Conservation (phyloP, 2,888 invertebrate genomes). For the Oscheius onirici region DNA sequence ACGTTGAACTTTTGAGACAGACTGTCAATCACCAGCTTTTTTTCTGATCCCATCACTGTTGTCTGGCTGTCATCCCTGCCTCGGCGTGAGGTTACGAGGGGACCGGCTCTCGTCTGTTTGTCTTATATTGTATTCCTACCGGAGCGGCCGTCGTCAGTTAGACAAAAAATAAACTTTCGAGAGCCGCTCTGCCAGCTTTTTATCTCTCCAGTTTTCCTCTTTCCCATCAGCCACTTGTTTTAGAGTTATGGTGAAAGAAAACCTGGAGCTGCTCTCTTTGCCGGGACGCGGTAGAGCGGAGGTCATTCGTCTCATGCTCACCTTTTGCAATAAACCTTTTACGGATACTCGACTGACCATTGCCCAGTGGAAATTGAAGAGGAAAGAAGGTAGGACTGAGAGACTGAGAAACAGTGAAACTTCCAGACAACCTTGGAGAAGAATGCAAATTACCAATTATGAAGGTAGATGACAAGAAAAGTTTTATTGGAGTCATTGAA, state of each 20-base stretch:
- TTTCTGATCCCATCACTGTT: neutral
- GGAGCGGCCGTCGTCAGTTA: slow-evolving; percentile 14
- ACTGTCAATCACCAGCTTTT: no score
- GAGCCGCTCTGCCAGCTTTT: neutral
- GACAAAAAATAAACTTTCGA: slow-evolving; percentile 30
- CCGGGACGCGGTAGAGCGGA: slow-evolving; percentile 61
- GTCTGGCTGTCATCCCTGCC: neutral
- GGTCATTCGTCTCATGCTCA: slow-evolving; percentile 56
- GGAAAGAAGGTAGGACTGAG: slow-evolving; percentile 42
- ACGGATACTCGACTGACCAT: slow-evolving; percentile 56
- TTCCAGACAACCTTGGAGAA: slow-evolving; percentile 53
- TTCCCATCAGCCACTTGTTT: neutral
- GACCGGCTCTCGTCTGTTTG: slow-evolving; percentile 30
- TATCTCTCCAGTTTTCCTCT: neutral
- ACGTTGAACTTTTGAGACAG: no score
- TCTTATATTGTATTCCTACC: slow-evolving; percentile 32
- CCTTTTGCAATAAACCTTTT: slow-evolving; percentile 45
- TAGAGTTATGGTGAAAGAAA: slow-evolving; percentile 10
- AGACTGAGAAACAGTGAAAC: neutral
- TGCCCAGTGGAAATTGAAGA: slow-evolving; percentile 51
- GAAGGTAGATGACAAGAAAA: slow-evolving; percentile 47
- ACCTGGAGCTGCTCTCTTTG: slow-evolving; percentile 52
- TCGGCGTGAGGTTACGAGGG: slow-evolving; percentile 11
- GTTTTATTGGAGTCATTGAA: slow-evolving; percentile 56
- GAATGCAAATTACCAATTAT: slow-evolving; percentile 57